Conservation (phyloP, 2,888 invertebrate genomes). For the Rugalucina vietnamica region DNA sequence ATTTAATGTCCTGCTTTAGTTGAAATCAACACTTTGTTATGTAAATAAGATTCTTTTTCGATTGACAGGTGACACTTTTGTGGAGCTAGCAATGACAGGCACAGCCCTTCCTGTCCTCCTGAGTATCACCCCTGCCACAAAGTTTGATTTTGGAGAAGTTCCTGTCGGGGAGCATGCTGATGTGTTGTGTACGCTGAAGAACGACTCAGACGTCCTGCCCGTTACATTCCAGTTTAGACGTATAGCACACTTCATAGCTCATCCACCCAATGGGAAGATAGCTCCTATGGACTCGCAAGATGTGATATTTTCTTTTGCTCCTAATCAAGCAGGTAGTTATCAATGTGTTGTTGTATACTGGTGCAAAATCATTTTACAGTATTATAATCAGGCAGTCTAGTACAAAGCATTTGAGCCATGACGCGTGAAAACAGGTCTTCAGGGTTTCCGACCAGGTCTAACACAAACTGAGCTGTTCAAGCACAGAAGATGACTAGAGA, state of each 20-base stretch:
- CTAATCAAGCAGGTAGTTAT: constrained; percentile 83
- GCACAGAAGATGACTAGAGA: too few relatives aligned
- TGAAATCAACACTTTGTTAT: too few relatives aligned
- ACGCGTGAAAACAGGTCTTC: too few relatives aligned
- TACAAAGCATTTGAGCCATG: too few relatives aligned
- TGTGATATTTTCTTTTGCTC: constrained; percentile 82
- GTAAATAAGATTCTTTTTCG: neutral
- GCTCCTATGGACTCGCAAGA: constrained; percentile 79
- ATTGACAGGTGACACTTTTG: constrained; percentile 64
- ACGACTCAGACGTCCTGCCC: constrained; percentile 79
- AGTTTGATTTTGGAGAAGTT: constrained; percentile 82
- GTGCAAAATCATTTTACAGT: too few relatives aligned
- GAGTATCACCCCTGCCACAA: constrained; percentile 76
- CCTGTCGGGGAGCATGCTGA: constrained; percentile 81
- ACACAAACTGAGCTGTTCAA: too few relatives aligned
- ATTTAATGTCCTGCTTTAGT: too few relatives aligned
- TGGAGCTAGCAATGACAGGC: constrained; percentile 83
- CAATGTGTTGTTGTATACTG: too few relatives aligned
- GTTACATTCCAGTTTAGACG: constrained; percentile 80
- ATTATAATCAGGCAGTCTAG: too few relatives aligned
- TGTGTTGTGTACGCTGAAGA: constrained; percentile 78
- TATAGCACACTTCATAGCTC: constrained; percentile 82
- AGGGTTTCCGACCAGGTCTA: too few relatives aligned
- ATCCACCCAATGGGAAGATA: constrained; percentile 81
- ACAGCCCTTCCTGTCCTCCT: constrained; percentile 83